Conservation (phyloP, 35 echinoderm and acorn worm genomes). For the Apostichopus californicus region DNA sequence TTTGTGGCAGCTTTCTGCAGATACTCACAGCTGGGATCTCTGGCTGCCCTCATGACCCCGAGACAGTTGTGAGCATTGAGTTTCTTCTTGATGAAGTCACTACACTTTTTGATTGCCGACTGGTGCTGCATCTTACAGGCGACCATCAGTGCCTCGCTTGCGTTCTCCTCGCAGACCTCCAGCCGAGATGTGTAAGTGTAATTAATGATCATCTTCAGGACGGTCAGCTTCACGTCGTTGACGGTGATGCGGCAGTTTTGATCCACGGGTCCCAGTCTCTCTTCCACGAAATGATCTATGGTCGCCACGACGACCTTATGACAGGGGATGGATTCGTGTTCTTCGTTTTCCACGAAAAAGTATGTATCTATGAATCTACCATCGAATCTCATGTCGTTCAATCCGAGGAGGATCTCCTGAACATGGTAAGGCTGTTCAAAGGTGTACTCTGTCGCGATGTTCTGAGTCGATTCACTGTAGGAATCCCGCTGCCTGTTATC, state of each 20-base stretch:
- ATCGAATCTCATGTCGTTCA: slow-evolving; percentile 88
- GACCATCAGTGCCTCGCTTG: slow-evolving; percentile 77
- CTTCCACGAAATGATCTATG: slow-evolving; percentile 81
- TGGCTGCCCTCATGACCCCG: slow-evolving; percentile 72
- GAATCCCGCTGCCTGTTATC: slow-evolving; percentile 66
- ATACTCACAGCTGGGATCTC: slow-evolving; percentile 76
- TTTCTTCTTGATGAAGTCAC: slow-evolving; percentile 86
- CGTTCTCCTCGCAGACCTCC: slow-evolving; percentile 92
- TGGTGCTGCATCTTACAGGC: slow-evolving; percentile 84
- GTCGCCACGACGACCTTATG: slow-evolving; percentile 95
- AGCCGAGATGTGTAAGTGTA: slow-evolving; percentile 97
- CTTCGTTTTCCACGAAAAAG: slow-evolving; percentile 68
- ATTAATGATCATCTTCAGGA: slow-evolving; percentile 84
- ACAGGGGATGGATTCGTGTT: slow-evolving; percentile 57
- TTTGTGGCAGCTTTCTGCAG: slow-evolving; percentile 88
- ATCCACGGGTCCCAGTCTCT: slow-evolving; percentile 59
- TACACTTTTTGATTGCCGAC: slow-evolving; percentile 90
- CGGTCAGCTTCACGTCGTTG: slow-evolving; percentile 74
- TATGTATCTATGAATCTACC: slow-evolving; percentile 82
- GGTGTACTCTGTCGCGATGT: slow-evolving; percentile 74
- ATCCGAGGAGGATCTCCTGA: slow-evolving; percentile 88
- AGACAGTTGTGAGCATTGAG: slow-evolving; percentile 88
- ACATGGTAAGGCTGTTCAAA: slow-evolving; percentile 96
- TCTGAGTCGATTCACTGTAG: slow-evolving; percentile 53
- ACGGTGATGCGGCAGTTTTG: slow-evolving; percentile 68